Evolutionary conservation across 2,113 vertebrate genomes (phyloP).

Genomic region (Callorhinus ursinus): DNA sequence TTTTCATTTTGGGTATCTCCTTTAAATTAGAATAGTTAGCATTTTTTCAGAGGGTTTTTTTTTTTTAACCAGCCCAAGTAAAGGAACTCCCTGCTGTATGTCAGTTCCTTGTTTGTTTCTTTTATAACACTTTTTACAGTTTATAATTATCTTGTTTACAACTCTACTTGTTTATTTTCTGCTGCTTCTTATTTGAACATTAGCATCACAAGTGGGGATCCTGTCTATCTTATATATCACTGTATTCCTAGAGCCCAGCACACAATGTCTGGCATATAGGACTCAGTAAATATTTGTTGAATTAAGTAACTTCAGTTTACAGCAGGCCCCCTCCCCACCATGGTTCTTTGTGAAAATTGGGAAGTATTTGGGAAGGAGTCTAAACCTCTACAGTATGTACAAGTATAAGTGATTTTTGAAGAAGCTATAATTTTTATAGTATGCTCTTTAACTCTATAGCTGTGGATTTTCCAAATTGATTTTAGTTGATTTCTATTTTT

Average conservation of each 20-base stretch:
- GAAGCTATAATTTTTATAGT: neutral
- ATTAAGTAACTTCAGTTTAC: neutral
- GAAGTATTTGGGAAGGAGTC: neutral
- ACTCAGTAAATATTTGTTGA: constrained; percentile 30
- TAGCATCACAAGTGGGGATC: neutral
- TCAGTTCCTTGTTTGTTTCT: neutral
- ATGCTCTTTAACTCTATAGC: neutral
- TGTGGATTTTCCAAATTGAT: neutral
- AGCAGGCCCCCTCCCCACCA: neutral
- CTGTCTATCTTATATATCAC: neutral
- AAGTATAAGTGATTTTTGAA: neutral
- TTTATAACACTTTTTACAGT: neutral
- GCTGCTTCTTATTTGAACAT: neutral
- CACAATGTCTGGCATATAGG: neutral
- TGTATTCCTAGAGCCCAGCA: neutral
- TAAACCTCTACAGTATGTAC: neutral
- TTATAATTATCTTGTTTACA: neutral
- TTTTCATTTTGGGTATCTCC: neutral
- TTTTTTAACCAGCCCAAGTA: neutral
- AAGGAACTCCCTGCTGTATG: neutral
- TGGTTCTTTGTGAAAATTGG: neutral
- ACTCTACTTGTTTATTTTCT: neutral
- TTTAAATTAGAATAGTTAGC: neutral
- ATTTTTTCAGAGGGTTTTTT: neutral
- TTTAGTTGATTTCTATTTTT: neutral